Evolutionary conservation across 2,888 invertebrate genomes (phyloP).

Genomic region (Chalcosyrphus nemorum): DNA sequence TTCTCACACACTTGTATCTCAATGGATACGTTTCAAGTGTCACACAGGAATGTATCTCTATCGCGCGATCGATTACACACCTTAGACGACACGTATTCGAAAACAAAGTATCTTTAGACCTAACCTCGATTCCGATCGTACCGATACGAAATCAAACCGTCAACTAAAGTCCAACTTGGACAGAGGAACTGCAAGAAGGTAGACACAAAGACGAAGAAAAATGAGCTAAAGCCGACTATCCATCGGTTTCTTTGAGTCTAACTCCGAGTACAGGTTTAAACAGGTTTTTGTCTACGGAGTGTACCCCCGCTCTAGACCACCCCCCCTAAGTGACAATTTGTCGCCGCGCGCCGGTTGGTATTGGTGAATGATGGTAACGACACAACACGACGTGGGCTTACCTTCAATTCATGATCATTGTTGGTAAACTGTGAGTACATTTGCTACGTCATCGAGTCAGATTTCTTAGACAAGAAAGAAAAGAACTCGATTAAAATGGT

Average conservation of each 20-base stretch:
- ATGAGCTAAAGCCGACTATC: constrained; percentile 28
- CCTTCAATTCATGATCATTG: constrained; percentile 70
- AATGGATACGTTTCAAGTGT: constrained; percentile 49
- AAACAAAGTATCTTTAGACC: not conserved
- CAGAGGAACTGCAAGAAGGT: constrained; percentile 71
- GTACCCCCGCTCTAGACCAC: constrained; percentile 8
- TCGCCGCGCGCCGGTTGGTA: constrained; percentile 49
- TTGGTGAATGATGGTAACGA: constrained; percentile 44
- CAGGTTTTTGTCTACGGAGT: constrained; percentile 57
- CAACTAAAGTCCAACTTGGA: constrained; percentile 65
- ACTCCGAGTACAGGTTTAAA: constrained; percentile 50
- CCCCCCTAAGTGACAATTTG: constrained; percentile 36
- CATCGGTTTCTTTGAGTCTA: constrained; percentile 25
- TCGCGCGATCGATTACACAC: constrained; percentile 52
- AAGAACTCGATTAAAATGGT: constrained; percentile 21
- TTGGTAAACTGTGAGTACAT: constrained; percentile 15
- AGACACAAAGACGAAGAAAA: too few relatives aligned
- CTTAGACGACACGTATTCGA: constrained; percentile 42
- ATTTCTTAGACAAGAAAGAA: constrained; percentile 24
- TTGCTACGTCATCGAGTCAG: constrained; percentile 45
- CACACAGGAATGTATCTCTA: constrained; percentile 53
- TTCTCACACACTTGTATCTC: constrained; percentile 40
- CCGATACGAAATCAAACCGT: constrained; percentile 70
- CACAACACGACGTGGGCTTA: constrained; percentile 60
- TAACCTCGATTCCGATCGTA: constrained; percentile 66